Percentiles rank a stretch among this genome's conserved stretches.
phyloP scores from a whole-genome alignment of 2,888 invertebrate species.

The Plusia festucae region DNA sequence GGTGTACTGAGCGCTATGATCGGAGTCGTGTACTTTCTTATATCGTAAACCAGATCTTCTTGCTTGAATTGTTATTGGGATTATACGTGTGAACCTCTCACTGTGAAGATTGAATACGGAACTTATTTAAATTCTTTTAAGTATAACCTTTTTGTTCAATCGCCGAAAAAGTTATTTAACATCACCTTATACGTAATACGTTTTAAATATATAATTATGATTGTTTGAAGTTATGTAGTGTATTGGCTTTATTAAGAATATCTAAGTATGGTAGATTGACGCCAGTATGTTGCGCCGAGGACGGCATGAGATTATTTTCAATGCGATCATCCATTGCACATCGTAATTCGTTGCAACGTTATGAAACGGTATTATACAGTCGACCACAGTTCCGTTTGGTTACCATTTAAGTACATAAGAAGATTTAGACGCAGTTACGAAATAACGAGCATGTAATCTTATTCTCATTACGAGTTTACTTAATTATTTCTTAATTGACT shows the following conservation, averaged over 20 bases:
- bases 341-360: slow-evolving; percentile 68
- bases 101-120: slow-evolving; percentile 71
- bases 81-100: slow-evolving; percentile 81
- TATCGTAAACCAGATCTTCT: slow-evolving; percentile 83
- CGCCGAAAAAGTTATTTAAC: slow-evolving; percentile 25
- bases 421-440: slow-evolving; percentile 55
- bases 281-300: slow-evolving; percentile 45
- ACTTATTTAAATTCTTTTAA: slow-evolving; percentile 78
- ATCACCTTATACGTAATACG: slow-evolving; percentile 14
- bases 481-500: slow-evolving; percentile 67
- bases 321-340: slow-evolving; percentile 70
- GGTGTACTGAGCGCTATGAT: slow-evolving; percentile 77
- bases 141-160: slow-evolving; percentile 49
- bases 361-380: slow-evolving; percentile 65
- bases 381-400: slow-evolving; percentile 59
- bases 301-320: slow-evolving; percentile 69
- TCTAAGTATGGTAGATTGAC: slow-evolving; percentile 30
- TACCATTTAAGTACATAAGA: slow-evolving; percentile 49
- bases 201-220: slow-evolving; percentile 13
- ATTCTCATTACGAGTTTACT: slow-evolving; percentile 39
- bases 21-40: slow-evolving; percentile 73
- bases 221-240: slow-evolving; percentile 8
- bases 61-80: slow-evolving; percentile 80
- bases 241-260: slow-evolving; percentile 7
- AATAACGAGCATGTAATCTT: slow-evolving; percentile 51